These are phyloP conservation scores for Penaeus japonicus DNA, from an alignment of 1,140 invertebrate species.

Conservation along the genomic window DNA sequence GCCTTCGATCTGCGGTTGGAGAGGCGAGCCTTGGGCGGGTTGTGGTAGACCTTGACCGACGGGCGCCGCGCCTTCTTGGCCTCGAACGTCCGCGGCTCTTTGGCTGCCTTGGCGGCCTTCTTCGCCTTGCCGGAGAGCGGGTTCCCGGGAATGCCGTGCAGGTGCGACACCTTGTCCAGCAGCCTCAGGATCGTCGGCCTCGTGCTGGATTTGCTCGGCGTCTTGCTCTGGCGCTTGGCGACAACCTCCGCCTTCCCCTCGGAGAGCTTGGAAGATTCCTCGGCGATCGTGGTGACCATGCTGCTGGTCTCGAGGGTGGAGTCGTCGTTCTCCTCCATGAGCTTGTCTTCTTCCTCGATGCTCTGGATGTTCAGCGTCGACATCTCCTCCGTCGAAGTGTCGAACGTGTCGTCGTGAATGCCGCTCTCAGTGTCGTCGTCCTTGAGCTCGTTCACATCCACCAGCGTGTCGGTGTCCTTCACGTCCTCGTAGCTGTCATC, in stretches of 20 bases:
- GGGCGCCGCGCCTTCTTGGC: constrained; percentile 51
- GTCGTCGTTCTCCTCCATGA: background rate
- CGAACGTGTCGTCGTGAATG: background rate
- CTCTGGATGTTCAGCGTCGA: background rate
- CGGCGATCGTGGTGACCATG: background rate
- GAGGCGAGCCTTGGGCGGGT: constrained; percentile 31
- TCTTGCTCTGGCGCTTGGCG: constrained; percentile 30
- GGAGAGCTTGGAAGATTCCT: background rate
- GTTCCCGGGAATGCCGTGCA: constrained; percentile 41
- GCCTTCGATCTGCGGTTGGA: constrained; percentile 20
- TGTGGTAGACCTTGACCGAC: constrained; percentile 53
- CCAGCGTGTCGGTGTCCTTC: background rate
- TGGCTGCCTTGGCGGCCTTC: background rate
- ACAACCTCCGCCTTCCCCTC: constrained; percentile 11
- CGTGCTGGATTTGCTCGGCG: background rate
- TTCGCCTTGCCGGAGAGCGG: background rate
- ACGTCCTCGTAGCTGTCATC: background rate
- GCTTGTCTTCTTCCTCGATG: background rate
- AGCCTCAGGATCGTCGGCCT: constrained; percentile 40
- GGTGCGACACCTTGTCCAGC: constrained; percentile 51
- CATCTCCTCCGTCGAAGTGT: background rate
- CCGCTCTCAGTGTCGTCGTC: constrained; percentile 26
- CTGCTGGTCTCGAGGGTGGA: background rate
- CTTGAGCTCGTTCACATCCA: background rate
- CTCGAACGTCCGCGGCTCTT: constrained; percentile 33